A percentile compares a stretch with the other conserved stretches of the same genome.
Evolutionary conservation across 2,888 invertebrate species (phyloP).

Genomic region (Himalopsyche tibetana): DNA sequence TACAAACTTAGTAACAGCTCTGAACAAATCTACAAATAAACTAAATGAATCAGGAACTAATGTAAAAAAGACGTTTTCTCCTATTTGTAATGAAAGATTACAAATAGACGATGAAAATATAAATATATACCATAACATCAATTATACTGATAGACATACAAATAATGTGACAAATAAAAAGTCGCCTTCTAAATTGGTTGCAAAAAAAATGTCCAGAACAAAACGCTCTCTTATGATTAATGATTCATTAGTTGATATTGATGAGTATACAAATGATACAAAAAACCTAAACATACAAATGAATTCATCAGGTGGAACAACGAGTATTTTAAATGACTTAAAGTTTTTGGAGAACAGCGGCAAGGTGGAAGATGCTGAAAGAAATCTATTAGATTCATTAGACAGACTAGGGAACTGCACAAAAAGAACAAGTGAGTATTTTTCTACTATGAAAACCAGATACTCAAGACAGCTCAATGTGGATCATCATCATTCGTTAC

Average conservation of each 20-base stretch:
- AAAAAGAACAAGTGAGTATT: slow-evolving; percentile 58
- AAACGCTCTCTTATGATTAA: slow-evolving; percentile 62
- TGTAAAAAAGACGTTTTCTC: slow-evolving; percentile 54
- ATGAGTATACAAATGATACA: slow-evolving; percentile 48
- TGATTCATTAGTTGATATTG: slow-evolving; percentile 62
- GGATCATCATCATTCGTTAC: slow-evolving; percentile 36
- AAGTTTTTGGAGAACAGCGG: slow-evolving; percentile 40
- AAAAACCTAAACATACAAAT: background rate
- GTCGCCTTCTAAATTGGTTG: background rate
- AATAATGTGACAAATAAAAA: background rate
- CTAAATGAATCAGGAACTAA: background rate
- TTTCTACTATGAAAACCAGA: slow-evolving; percentile 46
- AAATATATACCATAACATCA: background rate
- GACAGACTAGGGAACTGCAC: slow-evolving; percentile 55
- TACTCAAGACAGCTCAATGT: slow-evolving; percentile 53
- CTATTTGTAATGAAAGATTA: slow-evolving; percentile 63
- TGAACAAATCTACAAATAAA: slow-evolving; percentile 67
- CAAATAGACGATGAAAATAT: slow-evolving; percentile 61
- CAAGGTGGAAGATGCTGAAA: slow-evolving; percentile 57
- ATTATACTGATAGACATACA: background rate
- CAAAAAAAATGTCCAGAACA: background rate
- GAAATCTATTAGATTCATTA: slow-evolving; percentile 57
- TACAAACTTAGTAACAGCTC: slow-evolving; percentile 70
- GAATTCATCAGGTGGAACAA: background rate
- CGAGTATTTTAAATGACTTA: background rate